Evolutionary conservation across 2,888 invertebrate species (phyloP).

Genomic region (Folsomia manolachei): DNA sequence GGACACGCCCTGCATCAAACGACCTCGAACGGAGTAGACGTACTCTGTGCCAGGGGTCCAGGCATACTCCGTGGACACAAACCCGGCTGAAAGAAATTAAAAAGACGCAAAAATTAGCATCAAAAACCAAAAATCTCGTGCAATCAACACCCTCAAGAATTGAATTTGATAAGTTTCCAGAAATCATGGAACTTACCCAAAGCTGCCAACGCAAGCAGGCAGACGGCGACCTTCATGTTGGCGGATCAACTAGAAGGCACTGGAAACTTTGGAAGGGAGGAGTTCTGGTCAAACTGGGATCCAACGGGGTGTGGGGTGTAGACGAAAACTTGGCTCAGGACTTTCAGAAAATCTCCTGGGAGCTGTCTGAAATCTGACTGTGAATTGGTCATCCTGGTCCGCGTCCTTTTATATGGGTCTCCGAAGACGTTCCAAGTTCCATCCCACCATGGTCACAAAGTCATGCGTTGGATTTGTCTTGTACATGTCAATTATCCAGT

Average conservation of each 20-base stretch:
- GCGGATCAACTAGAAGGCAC: not conserved
- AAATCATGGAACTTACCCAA: slow-evolving; percentile 38
- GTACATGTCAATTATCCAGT: not conserved
- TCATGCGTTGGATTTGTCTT: too few relatives aligned
- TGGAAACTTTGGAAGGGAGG: not conserved
- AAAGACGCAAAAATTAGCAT: slow-evolving; percentile 15
- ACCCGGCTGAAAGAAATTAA: slow-evolving; percentile 39
- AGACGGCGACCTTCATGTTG: slow-evolving; percentile 46
- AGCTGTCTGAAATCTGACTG: slow-evolving; percentile 49
- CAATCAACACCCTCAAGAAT: not conserved
- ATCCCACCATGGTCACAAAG: not conserved
- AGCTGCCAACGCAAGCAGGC: slow-evolving; percentile 43
- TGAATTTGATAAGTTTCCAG: slow-evolving; percentile 5
- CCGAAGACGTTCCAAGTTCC: not conserved
- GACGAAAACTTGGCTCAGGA: slow-evolving; percentile 11
- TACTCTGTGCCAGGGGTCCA: slow-evolving; percentile 52
- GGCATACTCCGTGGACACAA: slow-evolving; percentile 41
- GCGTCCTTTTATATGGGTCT: slow-evolving; percentile 24
- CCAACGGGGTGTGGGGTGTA: slow-evolving; percentile 3
- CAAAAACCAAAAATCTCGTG: slow-evolving; percentile 11
- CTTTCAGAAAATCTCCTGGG: slow-evolving; percentile 41
- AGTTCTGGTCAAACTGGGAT: too few relatives aligned
- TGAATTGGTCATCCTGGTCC: slow-evolving; percentile 14
- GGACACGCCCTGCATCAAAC: slow-evolving; percentile 53
- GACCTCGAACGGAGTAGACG: slow-evolving; percentile 53